Conservation (phyloP, 2,888 invertebrate species). For the Chesias legatella region DNA sequence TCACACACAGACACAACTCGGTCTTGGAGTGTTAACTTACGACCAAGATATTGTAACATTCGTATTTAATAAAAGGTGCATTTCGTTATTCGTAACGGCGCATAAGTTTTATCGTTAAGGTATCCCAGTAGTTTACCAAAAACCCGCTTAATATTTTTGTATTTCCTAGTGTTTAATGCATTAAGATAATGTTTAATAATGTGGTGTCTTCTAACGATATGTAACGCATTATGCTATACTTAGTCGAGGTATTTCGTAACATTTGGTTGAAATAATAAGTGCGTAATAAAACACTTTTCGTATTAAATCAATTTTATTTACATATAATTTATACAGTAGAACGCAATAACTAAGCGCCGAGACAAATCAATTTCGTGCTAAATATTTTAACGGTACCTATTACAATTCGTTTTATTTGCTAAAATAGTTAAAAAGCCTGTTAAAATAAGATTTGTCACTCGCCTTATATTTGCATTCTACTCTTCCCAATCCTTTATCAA, state of each 20-base stretch:
- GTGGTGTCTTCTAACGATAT: conserved; percentile 74
- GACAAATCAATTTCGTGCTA: too few relatives aligned
- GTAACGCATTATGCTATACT: conserved; percentile 74
- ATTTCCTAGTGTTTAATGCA: conserved; percentile 73
- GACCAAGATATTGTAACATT: conserved; percentile 50
- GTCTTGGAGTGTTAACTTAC: conserved; percentile 69
- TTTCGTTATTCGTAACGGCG: conserved; percentile 54
- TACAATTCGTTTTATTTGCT: too few relatives aligned
- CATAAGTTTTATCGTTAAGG: conserved; percentile 46
- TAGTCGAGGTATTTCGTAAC: conserved; percentile 71
- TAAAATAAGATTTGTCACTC: too few relatives aligned
- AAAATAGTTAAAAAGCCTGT: too few relatives aligned
- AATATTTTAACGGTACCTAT: too few relatives aligned
- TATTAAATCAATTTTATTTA: conserved; percentile 55
- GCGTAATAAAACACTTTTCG: conserved; percentile 80
- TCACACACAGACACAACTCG: conserved; percentile 34
- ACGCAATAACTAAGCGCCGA: too few relatives aligned
- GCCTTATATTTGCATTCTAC: too few relatives aligned
- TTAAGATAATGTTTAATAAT: conserved; percentile 23
- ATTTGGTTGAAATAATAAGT: conserved; percentile 80
- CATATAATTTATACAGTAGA: conserved; percentile 12
- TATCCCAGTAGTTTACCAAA: conserved; percentile 64
- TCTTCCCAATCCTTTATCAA: too few relatives aligned
- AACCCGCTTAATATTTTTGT: conserved; percentile 79
- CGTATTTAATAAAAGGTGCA: conserved; percentile 61